Evolutionary conservation across 2,797 vertebrate species (phyloP), one percentile per base, ranked within the genome.

Genomic region (Gadopsis bispinosus): DNA sequence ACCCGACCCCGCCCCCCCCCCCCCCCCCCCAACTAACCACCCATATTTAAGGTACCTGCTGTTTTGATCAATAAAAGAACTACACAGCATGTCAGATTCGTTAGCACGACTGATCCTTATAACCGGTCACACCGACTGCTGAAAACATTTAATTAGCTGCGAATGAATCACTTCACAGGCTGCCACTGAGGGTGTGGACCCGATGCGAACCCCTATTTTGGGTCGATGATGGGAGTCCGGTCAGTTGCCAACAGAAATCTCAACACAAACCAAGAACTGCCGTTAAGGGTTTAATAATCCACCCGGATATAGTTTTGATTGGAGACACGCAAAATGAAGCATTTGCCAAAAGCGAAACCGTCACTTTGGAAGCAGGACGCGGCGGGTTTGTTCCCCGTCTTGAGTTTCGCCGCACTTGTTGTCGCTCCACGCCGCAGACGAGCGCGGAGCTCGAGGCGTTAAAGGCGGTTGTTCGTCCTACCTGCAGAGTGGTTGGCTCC

Each of bases 401-500:
- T 26, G 26, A 26, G 26, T 26, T 26, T 26, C 26, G 26, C 26
- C 26, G 26, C 26, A 47, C 31, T 58, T 43, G 1, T 22, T n/a
- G 26, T 20, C 19, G 12, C 20, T 48, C 13, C 20, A 16, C 45
- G 45, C 12, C 8, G 16, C 3, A 50, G 12, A 62, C 3, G 35
- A 60, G 35, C 20, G 2, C 1, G 53, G 9, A 29, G 16, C 6
- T 11, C 7, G 4, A 17, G 29, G 19, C 8, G 4, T 19, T 5
- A 3, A 11, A 17, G 0, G 47, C 47, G 54, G 20, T 51, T 56
- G 35, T 66, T 26, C 39, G 19, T 22, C 92, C 59, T 93, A 96
- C 95, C 95, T 96, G 94, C 64, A 95, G 85, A 63, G 86, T 96
- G 4, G 94, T 95, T 13, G 93, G 94, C 74, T 95, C 95, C 95